Evolutionary conservation across 2,888 invertebrate genomes (phyloP), one percentile per base, ranked within the genome.

Genomic region (Listrodromus nycthemerus): DNA sequence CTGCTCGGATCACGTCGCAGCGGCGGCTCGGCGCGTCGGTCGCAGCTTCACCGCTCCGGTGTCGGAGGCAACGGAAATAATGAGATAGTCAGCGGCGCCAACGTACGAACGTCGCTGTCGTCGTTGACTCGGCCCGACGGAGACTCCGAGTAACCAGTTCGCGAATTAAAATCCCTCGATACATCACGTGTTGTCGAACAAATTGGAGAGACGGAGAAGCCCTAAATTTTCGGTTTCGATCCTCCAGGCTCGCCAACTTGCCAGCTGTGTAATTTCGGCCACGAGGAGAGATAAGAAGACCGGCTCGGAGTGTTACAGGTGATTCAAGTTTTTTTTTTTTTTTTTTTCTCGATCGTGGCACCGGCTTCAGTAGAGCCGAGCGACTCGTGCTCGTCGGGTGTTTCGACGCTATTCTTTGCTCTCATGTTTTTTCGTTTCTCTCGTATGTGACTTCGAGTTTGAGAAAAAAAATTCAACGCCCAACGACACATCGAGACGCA

Each of bases 271-370:
- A 55, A 50, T 55, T 55, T 76, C 66, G 66, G 76, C 41, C 37
- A 55, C 76, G 52, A 41, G 76, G 41, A 41, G 33, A 66, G 66
- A 76, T 76, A 76, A 67, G 67, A 48, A 76, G 27, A 45, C 24
- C n/a, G 41, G 24, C 24, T 41, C 58, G 27, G 41, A 58, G 71
- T 50, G 24, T 33, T n/a, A 16, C 30, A 37, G 45, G 21, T n/a
- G 63, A 33, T 65, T 33, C 33, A 65, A 30, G 33, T 63, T 19
- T n/a, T 45, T n/a, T 48, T 75, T 63, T 19, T n/a, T 45, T n/a
- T 48, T 75, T 30, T 63, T 65, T 52, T 52, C 45, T 27, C n/a
- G 1, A 37, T 21, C 27, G 58, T 1, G 7, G 27, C 58, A 45
- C 58, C 58, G 41, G 27, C 55, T 27, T 41, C 58, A 58, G 73